Base-by-base conservation (phyloP, 2,888 invertebrate species). In the Molanna angustata region DNA sequence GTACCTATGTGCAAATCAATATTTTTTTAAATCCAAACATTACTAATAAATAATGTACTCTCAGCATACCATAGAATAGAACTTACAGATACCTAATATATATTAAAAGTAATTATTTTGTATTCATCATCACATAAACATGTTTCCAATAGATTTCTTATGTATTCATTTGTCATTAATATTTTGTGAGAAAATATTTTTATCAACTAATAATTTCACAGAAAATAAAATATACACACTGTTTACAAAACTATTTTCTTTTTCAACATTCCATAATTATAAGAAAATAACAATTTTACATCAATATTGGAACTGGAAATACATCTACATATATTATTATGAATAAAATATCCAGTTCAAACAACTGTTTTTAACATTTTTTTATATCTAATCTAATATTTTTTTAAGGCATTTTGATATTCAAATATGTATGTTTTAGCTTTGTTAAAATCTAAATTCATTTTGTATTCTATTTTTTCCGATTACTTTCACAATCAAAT, bases 401-500 rank as follows among this genome's bases (percentile, higher is more conserved):
- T 47, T 51, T 43, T 39, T 57, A 57, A 57, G 57, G 57, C 57
- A 57, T 49, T 57, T 54, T 54, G 57, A 57, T 57, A 57, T 57
- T 57, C 27, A 39, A 57, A 57, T 57, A 57, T 50, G 45, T n/a
- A n/a, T n/a, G n/a, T n/a, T 49, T 54, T 49, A 54, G 53, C 53
- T 32, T 53, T 37, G 18, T 45, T 53, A 49, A 22, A 21, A 32
- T 19, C 45, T 49, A 21, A 45, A 37, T 20, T 41, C 53, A 53
- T 14, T 14, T 33, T 19, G 18, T 44, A 21, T 31, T 45, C 31
- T 31, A 39, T 31, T 16, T 21, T 19, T 46, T 19, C 11, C 13
- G 6, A 22, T 17, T 13, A 44, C 17, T 14, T 4, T 31, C 46
- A 41, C 42, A 32, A 20, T 40, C 22, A 21, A 43, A 47, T 56